phyloP scores from a whole-genome alignment of 2,113 vertebrate genomes.

The Cyanistes caeruleus region DNA sequence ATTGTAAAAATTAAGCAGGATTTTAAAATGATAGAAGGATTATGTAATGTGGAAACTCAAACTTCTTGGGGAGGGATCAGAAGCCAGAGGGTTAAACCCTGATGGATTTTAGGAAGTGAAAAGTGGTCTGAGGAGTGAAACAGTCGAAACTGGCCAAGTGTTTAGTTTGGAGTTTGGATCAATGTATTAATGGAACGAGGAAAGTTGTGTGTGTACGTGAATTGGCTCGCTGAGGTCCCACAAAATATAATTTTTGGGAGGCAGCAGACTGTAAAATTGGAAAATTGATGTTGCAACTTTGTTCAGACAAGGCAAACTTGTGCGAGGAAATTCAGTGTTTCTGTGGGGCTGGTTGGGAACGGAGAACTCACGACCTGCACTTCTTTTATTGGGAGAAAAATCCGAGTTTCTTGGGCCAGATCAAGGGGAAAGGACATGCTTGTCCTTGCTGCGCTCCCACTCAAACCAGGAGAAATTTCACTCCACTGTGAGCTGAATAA shows the following conservation, averaged over 20 bases:
- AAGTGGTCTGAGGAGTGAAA: neutral
- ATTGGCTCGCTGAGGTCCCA: neutral
- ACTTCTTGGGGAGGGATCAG: neutral
- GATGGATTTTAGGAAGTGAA: neutral
- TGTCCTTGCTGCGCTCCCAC: neutral
- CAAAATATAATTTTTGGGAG: constrained; percentile 28
- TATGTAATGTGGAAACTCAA: neutral
- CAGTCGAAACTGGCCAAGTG: neutral
- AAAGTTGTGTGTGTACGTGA: neutral
- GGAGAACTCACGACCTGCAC: neutral
- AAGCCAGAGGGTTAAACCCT: neutral
- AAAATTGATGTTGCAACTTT: constrained; percentile 30
- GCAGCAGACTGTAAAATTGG: constrained; percentile 37
- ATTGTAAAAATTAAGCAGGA: neutral
- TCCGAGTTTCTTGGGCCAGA: neutral
- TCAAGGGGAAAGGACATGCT: rapidly evolving
- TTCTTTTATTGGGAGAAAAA: neutral
- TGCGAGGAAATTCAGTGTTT: neutral
- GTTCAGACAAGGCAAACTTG: neutral
- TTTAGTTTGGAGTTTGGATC: neutral
- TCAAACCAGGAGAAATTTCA: neutral
- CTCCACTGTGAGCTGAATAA: rapidly evolving
- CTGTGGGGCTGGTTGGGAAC: neutral
- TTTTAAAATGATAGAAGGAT: neutral
- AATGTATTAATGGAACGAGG: neutral